Percentiles rank a stretch among this genome's conserved stretches.
Evolutionary conservation across 2,888 invertebrate genomes (phyloP).

Genomic region (Epinotia demarniana): DNA sequence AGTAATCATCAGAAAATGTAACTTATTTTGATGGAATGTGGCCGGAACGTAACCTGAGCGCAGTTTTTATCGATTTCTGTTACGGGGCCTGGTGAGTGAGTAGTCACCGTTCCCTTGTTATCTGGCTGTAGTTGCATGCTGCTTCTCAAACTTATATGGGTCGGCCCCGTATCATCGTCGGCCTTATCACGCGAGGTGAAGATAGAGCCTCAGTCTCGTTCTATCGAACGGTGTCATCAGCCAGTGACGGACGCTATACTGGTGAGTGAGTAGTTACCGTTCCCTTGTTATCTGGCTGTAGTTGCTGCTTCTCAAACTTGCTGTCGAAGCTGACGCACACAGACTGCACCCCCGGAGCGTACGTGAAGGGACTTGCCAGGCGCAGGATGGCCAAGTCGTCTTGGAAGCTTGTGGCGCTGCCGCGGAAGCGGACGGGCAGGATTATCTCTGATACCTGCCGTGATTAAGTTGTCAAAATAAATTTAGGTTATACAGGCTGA

Average conservation of each 20-base stretch:
- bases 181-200: too few relatives aligned
- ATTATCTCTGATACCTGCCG: slow-evolving; percentile 51
- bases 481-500: too few relatives aligned
- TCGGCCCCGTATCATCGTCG: too few relatives aligned
- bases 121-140: slow-evolving; percentile 31
- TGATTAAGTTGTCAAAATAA: background rate
- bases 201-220: too few relatives aligned
- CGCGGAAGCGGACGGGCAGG: slow-evolving; percentile 69
- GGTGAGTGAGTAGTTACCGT: slow-evolving; percentile 29
- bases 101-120: slow-evolving; percentile 38
- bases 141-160: slow-evolving; percentile 35
- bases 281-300: slow-evolving; percentile 26
- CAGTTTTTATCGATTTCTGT: too few relatives aligned
- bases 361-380: slow-evolving; percentile 61
- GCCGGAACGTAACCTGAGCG: too few relatives aligned
- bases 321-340: slow-evolving; percentile 64
- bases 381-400: slow-evolving; percentile 77
- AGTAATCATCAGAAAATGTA: too few relatives aligned
- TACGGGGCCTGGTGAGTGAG: too few relatives aligned
- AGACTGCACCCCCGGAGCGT: slow-evolving; percentile 67
- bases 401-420: slow-evolving; percentile 71
- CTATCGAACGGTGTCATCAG: too few relatives aligned
- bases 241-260: too few relatives aligned
- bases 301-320: slow-evolving; percentile 38
- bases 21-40: too few relatives aligned